These are phyloP conservation scores for Aphrocallistes beatrix DNA, from an alignment of 37 sponge, comb jelly and placozoan genomes.

Conservation along the genomic window DNA sequence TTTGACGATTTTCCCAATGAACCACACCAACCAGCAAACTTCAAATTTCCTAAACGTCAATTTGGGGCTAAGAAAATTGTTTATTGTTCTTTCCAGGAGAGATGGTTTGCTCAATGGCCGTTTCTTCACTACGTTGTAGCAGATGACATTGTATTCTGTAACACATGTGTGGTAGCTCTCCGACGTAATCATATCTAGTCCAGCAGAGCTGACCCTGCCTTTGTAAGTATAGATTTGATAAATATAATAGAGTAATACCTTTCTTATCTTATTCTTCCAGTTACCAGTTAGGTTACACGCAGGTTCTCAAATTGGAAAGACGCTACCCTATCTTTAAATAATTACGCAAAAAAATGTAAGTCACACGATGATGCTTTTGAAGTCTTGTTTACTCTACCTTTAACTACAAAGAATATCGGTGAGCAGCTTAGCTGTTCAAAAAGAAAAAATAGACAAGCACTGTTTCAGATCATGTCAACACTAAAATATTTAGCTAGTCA, in stretches of 20 bases:
- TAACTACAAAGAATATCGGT: slow-evolving; percentile 21
- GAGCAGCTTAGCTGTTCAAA: slow-evolving; percentile 20
- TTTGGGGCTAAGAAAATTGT: slow-evolving; percentile 29
- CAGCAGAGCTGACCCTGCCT: slow-evolving; percentile 35
- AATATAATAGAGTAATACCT: neutral
- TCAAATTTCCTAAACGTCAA: slow-evolving; percentile 27
- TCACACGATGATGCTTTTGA: slow-evolving; percentile 24
- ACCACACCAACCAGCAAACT: slow-evolving; percentile 24
- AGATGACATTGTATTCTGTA: slow-evolving; percentile 11
- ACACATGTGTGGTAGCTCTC: slow-evolving; percentile 22
- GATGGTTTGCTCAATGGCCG: neutral
- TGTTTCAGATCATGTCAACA: neutral
- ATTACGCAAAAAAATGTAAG: too few species aligned
- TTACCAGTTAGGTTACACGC: slow-evolving; percentile 7
- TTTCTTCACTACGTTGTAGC: slow-evolving; percentile 33
- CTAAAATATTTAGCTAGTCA: slow-evolving; percentile 19
- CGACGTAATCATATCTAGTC: slow-evolving; percentile 13
- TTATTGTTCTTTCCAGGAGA: too few species aligned
- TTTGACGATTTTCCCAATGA: too few species aligned
- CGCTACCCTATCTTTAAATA: too few species aligned
- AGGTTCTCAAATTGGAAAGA: slow-evolving; percentile 44
- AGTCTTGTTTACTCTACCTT: slow-evolving; percentile 24
- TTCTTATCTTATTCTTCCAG: neutral
- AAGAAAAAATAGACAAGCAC: neutral
- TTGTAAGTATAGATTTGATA: slow-evolving; percentile 26